phyloP scores from a whole-genome alignment of 2,113 vertebrate species.

The Lasiurus borealis region DNA sequence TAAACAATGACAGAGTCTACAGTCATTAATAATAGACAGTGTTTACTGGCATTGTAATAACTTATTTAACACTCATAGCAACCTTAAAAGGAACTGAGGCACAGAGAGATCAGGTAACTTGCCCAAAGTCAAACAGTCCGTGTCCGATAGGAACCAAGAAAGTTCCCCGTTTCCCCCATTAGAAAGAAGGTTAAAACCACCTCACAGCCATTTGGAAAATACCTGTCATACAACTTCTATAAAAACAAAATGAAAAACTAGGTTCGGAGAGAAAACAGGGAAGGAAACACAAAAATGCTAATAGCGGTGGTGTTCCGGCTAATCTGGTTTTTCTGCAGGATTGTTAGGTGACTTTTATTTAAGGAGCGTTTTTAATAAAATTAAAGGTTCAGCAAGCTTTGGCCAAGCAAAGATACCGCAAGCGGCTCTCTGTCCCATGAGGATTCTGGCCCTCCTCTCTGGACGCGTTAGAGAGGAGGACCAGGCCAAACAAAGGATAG shows the following conservation, averaged over 20 bases:
- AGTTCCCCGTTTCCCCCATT: not conserved
- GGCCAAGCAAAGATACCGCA: slow-evolving; percentile 8
- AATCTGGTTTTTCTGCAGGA: not conserved
- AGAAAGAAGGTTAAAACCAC: not conserved
- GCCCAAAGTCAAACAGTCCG: not conserved
- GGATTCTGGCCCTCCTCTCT: not conserved
- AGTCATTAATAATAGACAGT: not conserved
- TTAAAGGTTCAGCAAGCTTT: slow-evolving; percentile 20
- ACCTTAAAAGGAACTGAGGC: not conserved
- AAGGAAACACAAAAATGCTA: not conserved
- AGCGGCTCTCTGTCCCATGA: not conserved
- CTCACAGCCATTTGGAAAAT: not conserved
- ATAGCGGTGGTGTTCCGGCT: not conserved
- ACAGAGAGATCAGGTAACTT: not conserved
- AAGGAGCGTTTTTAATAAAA: slow-evolving; percentile 54
- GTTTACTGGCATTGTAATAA: not conserved
- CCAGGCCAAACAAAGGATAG: not conserved
- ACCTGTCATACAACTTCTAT: not conserved
- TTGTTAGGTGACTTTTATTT: not conserved
- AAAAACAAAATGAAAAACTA: not conserved
- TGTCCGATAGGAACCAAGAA: not conserved
- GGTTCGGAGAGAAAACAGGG: not conserved
- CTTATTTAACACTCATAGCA: not conserved
- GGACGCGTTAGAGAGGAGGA: not conserved
- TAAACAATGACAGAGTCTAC: not conserved